Conservation (phyloP, 2,888 invertebrate species). For the Uloborus plumipes region DNA sequence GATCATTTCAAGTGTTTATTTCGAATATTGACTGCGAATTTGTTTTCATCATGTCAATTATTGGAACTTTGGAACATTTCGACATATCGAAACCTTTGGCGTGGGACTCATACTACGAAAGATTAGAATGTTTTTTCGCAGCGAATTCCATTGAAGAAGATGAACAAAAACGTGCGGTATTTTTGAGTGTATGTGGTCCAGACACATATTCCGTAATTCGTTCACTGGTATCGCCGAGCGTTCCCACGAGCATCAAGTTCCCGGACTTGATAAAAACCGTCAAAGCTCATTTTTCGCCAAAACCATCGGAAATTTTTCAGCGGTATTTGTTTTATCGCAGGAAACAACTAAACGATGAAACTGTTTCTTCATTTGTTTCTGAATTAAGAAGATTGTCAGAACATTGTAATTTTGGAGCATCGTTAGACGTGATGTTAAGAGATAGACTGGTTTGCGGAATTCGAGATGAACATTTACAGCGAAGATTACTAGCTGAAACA, state of each 20-base stretch:
- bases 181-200: background rate
- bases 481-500: background rate
- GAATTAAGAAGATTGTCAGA: background rate
- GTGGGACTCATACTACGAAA: constrained; percentile 1
- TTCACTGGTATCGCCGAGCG: background rate
- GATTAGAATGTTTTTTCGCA: background rate
- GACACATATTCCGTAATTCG: background rate
- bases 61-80: background rate
- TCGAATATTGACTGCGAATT: background rate
- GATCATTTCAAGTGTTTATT: too few species aligned
- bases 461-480: too few species aligned
- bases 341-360: background rate
- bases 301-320: too few species aligned
- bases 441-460: too few species aligned
- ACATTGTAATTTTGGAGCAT: too few species aligned
- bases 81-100: background rate
- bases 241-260: background rate
- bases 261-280: background rate
- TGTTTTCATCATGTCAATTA: background rate
- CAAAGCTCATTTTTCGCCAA: background rate
- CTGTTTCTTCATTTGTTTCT: background rate
- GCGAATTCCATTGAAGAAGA: background rate
- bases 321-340: background rate
- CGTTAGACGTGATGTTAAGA: too few species aligned
- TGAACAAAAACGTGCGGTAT: background rate